phyloP scores from a whole-genome alignment of 1,140 invertebrate species.

The Anastatus disparis region DNA sequence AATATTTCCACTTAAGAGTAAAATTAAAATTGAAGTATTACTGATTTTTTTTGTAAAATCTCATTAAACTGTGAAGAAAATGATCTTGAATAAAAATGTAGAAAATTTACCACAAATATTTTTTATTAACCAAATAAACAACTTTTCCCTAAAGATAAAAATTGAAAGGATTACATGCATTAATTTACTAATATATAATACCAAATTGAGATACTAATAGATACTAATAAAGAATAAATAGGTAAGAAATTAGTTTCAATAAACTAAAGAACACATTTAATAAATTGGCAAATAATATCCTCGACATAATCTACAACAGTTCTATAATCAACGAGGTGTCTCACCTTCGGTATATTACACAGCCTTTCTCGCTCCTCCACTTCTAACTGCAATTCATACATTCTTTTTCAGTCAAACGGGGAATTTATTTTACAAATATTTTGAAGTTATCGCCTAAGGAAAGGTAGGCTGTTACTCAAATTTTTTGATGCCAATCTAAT shows the following conservation, averaged over 20 bases:
- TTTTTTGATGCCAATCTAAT: constrained; percentile 30
- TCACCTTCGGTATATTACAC: constrained; percentile 67
- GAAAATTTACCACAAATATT: constrained; percentile 1
- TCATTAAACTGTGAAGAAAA: background rate
- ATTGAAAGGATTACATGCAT: constrained; percentile 17
- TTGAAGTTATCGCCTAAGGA: constrained; percentile 18
- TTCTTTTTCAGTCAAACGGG: constrained; percentile 60
- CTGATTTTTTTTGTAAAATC: background rate
- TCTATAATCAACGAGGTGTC: constrained; percentile 51
- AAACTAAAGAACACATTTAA: constrained; percentile 36
- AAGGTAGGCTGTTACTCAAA: constrained; percentile 28
- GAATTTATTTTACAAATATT: constrained; percentile 34
- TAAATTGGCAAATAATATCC: constrained; percentile 20
- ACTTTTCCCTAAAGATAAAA: constrained; percentile 7
- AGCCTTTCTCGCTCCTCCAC: constrained; percentile 66
- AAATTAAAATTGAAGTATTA: background rate
- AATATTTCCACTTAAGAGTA: background rate
- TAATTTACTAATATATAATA: constrained; percentile 11
- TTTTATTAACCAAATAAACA: constrained; percentile 9
- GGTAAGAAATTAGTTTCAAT: constrained; percentile 26
- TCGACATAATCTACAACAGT: constrained; percentile 36
- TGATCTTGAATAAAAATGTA: background rate
- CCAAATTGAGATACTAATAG: too few relatives aligned
- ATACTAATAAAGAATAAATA: background rate
- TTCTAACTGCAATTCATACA: constrained; percentile 65